Base-by-base conservation (phyloP, 2,797 vertebrate species). In the Mormyrus proboscirostris region DNA sequence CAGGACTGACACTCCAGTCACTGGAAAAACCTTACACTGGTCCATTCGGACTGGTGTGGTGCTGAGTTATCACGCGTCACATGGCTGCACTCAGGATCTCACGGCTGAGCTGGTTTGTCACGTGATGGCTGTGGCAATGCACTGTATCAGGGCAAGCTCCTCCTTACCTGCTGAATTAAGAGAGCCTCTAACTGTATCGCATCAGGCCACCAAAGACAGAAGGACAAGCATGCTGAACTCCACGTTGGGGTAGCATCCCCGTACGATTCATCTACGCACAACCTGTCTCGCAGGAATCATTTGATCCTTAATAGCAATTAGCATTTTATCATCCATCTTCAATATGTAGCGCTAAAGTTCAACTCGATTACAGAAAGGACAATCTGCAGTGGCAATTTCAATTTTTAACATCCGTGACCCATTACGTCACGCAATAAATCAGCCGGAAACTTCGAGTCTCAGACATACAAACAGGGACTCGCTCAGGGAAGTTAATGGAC, bases 281-380 rank as follows among this genome's bases (percentile, higher is more conserved):
- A 14, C 14, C 29, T 2, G 25, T 69, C 65, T 33, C 25, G 19
- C 76, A 9, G 41, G 76, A 82, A 4, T 14, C 19, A 85, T 85
- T 49, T 85, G 22, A 50, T 49, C 22, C 83, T 53, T 85, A 47
- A 85, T 85, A 22, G 47, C 83, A 85, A 25, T 85, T 85, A 85
- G 2, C 22, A 29, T 85, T 29, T 85, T 53, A 47, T 49, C 47
- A 16, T 85, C 47, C n/a, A 53, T 51, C 44, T 53, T 51, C 47
- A 53, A 53, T 25, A 51, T 49, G 47, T 47, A 51, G 22, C 10
- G 22, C 10, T 16, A 85, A 85, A 85, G 22, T 85, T 51, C 83
- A 49, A 51, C 22, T 85, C 2, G 49, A 85, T 25, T 50, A 85
- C 83, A 85, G 10, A 53, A 25, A 85, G 83, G 83, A 47, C 65